Conservation (phyloP, 2,113 vertebrate species). For the Ammodramus savannarum region DNA sequence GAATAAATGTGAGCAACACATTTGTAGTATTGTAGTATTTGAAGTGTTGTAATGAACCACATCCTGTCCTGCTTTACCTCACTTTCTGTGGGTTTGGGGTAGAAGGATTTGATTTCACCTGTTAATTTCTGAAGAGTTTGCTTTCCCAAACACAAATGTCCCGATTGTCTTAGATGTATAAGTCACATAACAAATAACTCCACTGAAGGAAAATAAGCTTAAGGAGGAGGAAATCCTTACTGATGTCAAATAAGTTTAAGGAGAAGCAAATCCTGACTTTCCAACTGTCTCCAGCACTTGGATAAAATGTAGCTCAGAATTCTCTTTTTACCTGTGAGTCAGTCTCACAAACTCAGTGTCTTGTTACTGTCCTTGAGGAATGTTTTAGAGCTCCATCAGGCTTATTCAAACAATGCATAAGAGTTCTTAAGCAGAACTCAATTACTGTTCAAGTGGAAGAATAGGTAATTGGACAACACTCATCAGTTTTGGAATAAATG, state of each 20-base stretch:
- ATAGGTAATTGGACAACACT: conserved; percentile 13
- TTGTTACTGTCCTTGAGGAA: background rate
- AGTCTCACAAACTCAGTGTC: background rate
- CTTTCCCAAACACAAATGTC: background rate
- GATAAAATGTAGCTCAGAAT: background rate
- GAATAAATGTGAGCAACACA: rapidly evolving
- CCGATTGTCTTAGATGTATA: background rate
- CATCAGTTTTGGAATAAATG: conserved; percentile 11
- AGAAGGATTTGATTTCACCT: background rate
- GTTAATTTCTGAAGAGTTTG: background rate
- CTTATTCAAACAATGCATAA: background rate
- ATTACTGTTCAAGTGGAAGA: conserved; percentile 37
- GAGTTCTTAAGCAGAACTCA: conserved; percentile 25
- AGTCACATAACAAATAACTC: background rate
- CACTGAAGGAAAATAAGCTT: background rate
- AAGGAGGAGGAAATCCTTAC: background rate
- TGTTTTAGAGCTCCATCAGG: background rate
- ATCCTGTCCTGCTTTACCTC: background rate
- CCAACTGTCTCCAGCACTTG: background rate
- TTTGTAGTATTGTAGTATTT: too few relatives aligned
- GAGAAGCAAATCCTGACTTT: background rate
- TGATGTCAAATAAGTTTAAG: background rate
- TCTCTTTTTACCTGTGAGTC: background rate
- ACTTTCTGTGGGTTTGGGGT: background rate
- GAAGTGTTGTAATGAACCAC: background rate